Percentiles rank a stretch among this genome's conserved stretches.
Conservation (phyloP, 30 jellyfish, hydroid and myxozoan species). For the Aurelia aurita complex sp. Pacific region DNA sequence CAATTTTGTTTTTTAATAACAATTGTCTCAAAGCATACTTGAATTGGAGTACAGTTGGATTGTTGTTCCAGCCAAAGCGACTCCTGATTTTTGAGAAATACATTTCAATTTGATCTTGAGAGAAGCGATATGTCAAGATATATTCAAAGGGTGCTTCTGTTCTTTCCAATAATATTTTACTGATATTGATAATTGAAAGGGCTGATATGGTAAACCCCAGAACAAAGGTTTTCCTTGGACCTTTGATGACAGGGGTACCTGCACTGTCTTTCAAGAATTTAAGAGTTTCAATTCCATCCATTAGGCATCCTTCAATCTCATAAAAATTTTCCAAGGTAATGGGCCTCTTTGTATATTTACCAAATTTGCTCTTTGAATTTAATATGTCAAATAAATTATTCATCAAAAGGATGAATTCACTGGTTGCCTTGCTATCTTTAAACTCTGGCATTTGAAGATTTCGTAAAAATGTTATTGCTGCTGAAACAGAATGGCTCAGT, state of each 20-base stretch:
- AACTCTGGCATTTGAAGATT: no score
- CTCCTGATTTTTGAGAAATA: constrained; percentile 24
- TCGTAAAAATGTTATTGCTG: no score
- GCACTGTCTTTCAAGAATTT: neutral
- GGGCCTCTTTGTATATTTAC: constrained; percentile 11
- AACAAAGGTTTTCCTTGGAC: constrained; percentile 16
- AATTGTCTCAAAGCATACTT: constrained; percentile 27
- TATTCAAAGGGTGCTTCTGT: neutral
- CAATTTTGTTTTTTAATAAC: constrained; percentile 20
- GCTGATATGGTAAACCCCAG: constrained; percentile 4
- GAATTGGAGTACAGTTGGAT: constrained; percentile 28
- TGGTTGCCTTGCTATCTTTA: no score
- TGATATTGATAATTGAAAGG: constrained; percentile 7
- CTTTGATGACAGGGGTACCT: neutral
- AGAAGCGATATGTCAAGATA: no score
- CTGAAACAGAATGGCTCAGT: neutral
- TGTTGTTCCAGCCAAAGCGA: constrained; percentile 50
- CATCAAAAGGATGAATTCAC: no score
- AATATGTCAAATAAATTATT: neutral
- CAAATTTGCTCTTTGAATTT: constrained; percentile 30
- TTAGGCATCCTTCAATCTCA: neutral
- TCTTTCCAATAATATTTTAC: neutral
- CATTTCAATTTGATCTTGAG: neutral
- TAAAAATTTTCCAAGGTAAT: neutral
- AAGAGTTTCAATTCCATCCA: neutral